Percentiles rank a stretch among this genome's conserved stretches.
Evolutionary conservation across 2,888 invertebrate genomes (phyloP).

Genomic region (Dicyrtomina minuta): DNA sequence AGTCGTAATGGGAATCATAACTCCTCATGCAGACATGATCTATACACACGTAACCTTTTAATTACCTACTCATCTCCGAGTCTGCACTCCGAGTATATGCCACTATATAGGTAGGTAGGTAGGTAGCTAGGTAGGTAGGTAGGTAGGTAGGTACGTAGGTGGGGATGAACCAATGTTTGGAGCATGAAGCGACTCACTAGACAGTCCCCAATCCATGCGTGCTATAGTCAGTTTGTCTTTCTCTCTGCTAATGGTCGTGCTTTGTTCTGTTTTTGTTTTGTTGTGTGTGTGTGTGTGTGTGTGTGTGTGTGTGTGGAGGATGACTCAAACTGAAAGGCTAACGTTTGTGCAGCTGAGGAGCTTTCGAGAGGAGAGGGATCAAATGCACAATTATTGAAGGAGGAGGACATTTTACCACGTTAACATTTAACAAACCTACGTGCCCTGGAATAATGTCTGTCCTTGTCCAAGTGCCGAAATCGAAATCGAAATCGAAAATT

Average conservation of each 20-base stretch:
- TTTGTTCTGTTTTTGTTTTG: neutral
- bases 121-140: no score
- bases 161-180: no score
- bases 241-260: neutral
- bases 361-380: constrained; percentile 32
- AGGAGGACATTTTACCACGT: neutral
- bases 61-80: no score
- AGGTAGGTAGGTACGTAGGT: no score
- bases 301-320: neutral
- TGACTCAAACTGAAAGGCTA: constrained; percentile 20
- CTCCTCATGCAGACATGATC: constrained; percentile 4
- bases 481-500: constrained; percentile 3
- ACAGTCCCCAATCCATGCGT: neutral
- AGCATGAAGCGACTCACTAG: neutral
- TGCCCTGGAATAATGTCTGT: constrained; percentile 14
- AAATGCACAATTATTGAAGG: constrained; percentile 28
- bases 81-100: no score
- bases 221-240: neutral
- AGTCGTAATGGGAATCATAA: no score
- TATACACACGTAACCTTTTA: neutral
- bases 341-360: constrained; percentile 31
- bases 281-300: neutral
- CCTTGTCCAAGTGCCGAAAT: constrained; percentile 19
- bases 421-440: neutral
- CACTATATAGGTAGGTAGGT: no score